Percentiles rank a stretch among this genome's conserved stretches.
phyloP scores from a whole-genome alignment of 2,888 invertebrate genomes.

The Sinopyrophorus schimmeli region DNA sequence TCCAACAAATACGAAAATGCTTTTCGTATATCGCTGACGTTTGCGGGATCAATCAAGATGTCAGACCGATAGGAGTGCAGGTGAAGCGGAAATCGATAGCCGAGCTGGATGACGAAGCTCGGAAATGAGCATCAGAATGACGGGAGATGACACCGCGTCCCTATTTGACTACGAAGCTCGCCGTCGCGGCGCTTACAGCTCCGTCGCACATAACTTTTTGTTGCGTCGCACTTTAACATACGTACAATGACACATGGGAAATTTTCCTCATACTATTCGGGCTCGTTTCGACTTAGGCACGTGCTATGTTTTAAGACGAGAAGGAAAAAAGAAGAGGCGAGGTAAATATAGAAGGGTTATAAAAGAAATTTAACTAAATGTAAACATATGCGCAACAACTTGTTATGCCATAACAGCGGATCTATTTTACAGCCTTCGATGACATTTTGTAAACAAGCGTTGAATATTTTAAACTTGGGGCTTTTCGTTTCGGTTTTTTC shows the following conservation, averaged over 20 bases:
- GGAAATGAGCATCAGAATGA: conserved; percentile 33
- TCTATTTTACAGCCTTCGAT: conserved; percentile 11
- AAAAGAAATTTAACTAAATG: not conserved
- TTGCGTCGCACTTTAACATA: conserved; percentile 8
- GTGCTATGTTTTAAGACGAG: conserved; percentile 8
- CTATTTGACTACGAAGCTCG: conserved; percentile 21
- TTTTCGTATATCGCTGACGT: conserved; percentile 20
- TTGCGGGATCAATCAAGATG: conserved; percentile 35
- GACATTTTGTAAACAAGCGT: conserved; percentile 9
- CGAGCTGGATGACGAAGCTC: conserved; percentile 29
- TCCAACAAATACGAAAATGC: conserved; percentile 1
- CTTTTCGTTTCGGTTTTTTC: no score
- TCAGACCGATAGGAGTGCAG: conserved; percentile 33
- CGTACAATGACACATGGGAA: conserved; percentile 18
- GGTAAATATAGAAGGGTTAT: conserved; percentile 10
- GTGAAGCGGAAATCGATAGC: conserved; percentile 37
- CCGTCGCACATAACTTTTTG: conserved; percentile 6
- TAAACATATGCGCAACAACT: conserved; percentile 12
- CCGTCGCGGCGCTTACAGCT: conserved; percentile 13
- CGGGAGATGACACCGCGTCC: conserved; percentile 28
- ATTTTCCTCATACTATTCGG: conserved; percentile 4
- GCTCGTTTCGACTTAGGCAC: conserved; percentile 4
- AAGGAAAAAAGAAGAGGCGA: no score
- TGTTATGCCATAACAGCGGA: conserved; percentile 10
- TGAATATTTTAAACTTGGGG: conserved; percentile 4